Conservation (phyloP, 2,113 vertebrate species). For the Nerophis lumbriciformis region DNA sequence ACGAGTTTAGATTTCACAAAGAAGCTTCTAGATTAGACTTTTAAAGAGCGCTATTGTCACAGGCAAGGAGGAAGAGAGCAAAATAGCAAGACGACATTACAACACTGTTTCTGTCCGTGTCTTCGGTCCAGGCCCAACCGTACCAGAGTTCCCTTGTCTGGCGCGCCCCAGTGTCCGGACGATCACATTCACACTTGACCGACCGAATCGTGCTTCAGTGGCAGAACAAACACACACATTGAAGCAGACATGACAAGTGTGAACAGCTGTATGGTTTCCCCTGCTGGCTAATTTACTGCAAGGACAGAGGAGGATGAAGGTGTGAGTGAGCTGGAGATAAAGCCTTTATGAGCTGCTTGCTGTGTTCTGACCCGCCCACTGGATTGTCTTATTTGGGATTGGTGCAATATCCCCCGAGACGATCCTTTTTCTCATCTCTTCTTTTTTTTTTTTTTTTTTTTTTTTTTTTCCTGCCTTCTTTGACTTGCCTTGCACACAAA, state of each 20-base stretch:
- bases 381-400: constrained; percentile 55
- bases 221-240: too few species aligned
- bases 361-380: constrained; percentile 54
- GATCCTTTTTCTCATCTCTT: constrained; percentile 14
- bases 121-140: too few species aligned
- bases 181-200: constrained; percentile 31
- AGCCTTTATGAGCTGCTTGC: constrained; percentile 42
- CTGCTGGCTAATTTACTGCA: constrained; percentile 38
- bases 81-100: too few species aligned
- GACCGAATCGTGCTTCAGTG: not conserved
- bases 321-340: constrained; percentile 35
- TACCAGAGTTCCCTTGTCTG: too few species aligned
- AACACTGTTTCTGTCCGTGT: too few species aligned
- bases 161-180: not conserved
- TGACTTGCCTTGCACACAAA: constrained; percentile 23
- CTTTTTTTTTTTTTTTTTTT: not conserved
- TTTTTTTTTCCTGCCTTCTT: constrained; percentile 12
- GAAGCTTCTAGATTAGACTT: too few species aligned
- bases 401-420: constrained; percentile 54
- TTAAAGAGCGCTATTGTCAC: too few species aligned
- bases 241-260: not conserved
- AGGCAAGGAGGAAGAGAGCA: too few species aligned
- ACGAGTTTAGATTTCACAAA: too few species aligned
- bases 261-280: not conserved
- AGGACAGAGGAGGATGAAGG: constrained; percentile 20